A percentile compares a stretch with the other conserved stretches of the same genome.
Evolutionary conservation across 2,113 vertebrate species (phyloP).

Genomic region (Shinisaurus crocodilurus): DNA sequence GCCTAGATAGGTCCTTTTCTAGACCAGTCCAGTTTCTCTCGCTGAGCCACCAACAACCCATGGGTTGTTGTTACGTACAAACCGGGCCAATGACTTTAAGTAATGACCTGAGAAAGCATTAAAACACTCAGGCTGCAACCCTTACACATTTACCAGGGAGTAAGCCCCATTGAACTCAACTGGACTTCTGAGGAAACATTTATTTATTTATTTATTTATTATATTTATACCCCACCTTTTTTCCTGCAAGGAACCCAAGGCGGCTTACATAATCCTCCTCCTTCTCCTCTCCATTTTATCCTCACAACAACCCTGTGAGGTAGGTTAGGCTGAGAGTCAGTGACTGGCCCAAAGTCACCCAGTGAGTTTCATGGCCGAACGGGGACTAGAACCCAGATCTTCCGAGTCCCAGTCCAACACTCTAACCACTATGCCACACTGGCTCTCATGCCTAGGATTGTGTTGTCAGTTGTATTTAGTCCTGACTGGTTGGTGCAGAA

Average conservation of each 20-base stretch:
- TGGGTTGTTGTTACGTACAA: not conserved
- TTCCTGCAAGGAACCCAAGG: too few species aligned
- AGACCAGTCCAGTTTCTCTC: not conserved
- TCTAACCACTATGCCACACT: too few species aligned
- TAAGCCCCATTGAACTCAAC: not conserved
- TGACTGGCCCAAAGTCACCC: too few species aligned
- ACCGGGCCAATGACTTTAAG: not conserved
- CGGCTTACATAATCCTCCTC: too few species aligned
- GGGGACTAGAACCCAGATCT: too few species aligned
- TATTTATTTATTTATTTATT: too few species aligned
- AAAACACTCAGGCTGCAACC: not conserved
- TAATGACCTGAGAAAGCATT: not conserved
- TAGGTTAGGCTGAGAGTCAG: too few species aligned
- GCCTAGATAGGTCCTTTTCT: not conserved
- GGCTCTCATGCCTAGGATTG: not conserved
- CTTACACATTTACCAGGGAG: not conserved
- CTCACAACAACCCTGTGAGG: too few species aligned
- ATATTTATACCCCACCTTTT: too few species aligned
- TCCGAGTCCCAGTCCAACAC: too few species aligned
- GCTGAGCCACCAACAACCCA: not conserved
- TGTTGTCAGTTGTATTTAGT: slow-evolving; percentile 13
- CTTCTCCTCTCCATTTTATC: too few species aligned
- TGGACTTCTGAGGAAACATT: not conserved
- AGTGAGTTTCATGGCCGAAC: too few species aligned
- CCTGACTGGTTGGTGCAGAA: slow-evolving; percentile 35